Evolutionary conservation across 2,888 invertebrate species (phyloP), one percentile per base, ranked within the genome.

Genomic region (Acrocera orbiculus): DNA sequence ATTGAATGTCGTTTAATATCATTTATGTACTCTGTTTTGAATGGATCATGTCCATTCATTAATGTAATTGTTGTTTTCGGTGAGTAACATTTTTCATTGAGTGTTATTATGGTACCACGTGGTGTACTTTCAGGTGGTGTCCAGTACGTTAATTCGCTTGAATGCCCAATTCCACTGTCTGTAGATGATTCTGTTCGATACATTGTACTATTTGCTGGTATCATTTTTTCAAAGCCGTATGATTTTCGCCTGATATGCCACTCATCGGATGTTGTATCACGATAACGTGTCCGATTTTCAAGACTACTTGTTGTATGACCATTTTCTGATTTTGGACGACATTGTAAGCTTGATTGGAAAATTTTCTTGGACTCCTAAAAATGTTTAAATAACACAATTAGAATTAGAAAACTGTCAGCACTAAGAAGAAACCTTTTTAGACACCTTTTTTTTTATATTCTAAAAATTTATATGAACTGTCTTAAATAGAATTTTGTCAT

Each of bases 181-280:
- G 77, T 79, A 4, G 78, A 79, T n/a, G 76, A 75, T 51, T 78
- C 77, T 48, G 75, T 71, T 3, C 70, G 64, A 40, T 49, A 52
- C 19, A 56, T 51, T 30, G 52, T 48, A 24, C 46, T 48, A 25
- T 54, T 52, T 1, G 56, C 58, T 11, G 59, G 55, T 10, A 56
- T 49, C 51, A 69, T 66, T 40, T 65, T 64, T 50, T 73, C 74
- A 47, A 81, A 81, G 36, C 80, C 79, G 48, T 80, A 80, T 13
- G 80, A 80, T 56, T 80, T 81, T 42, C 80, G 64, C 42, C 80
- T 63, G 39, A 70, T 67, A 48, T 74, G 76, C 78, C 80, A 81
- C 46, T 73, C 73, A 44, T 73, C 48, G 3, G 56, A 56, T 6
- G 46, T 51, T n/a, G 51, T 52, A 25, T 58, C 59, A 28, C 58